Evolutionary conservation across 30 jellyfish, hydroid and myxozoan genomes (phyloP).

Genomic region (Clytia hemisphaerica): DNA sequence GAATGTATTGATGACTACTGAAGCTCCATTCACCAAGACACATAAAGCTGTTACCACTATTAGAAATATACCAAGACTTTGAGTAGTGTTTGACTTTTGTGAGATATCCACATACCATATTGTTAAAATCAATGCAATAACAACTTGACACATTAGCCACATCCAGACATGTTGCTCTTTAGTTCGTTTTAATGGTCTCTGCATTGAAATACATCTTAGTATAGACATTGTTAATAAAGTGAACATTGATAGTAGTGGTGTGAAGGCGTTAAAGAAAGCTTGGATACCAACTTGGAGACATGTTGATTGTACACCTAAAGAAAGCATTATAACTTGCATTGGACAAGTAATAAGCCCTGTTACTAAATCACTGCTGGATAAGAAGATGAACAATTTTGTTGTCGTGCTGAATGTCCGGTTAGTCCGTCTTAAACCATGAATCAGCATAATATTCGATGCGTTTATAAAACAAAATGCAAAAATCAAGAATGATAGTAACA

Average conservation of each 20-base stretch:
- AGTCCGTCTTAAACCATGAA: neutral
- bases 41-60: too few species aligned
- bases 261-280: slow-evolving; percentile 2
- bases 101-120: too few species aligned
- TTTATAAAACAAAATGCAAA: too few species aligned
- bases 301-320: neutral
- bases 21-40: too few species aligned
- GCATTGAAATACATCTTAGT: neutral
- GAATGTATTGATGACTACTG: too few species aligned
- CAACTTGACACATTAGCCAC: too few species aligned
- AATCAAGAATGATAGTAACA: too few species aligned
- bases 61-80: too few species aligned
- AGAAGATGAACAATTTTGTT: neutral
- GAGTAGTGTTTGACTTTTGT: too few species aligned
- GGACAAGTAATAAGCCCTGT: neutral
- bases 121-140: too few species aligned
- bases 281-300: neutral
- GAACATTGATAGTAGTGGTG: neutral
- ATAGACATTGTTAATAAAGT: neutral
- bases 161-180: too few species aligned
- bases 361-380: neutral
- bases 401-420: neutral
- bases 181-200: too few species aligned
- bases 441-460: neutral
- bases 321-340: neutral